Percentiles rank a stretch among this genome's conserved stretches.
phyloP scores from a whole-genome alignment of 2,113 vertebrate species.

The Catharus bicknelli region DNA sequence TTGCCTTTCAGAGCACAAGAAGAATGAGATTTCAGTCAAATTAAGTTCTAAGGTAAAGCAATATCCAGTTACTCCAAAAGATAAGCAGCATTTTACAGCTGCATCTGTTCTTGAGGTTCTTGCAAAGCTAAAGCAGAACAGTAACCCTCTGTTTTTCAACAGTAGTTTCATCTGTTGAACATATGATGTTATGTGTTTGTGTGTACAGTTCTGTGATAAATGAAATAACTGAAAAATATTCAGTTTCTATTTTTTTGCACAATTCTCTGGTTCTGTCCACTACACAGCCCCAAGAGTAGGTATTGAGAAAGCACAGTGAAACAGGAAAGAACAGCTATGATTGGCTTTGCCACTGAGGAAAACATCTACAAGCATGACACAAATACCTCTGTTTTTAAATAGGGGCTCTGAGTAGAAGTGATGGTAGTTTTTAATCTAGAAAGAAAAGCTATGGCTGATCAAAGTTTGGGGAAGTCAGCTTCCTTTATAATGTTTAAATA shows the following conservation, averaged over 20 bases:
- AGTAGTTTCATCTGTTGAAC: background rate
- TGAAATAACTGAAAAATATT: background rate
- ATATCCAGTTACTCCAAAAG: background rate
- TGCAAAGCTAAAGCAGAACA: background rate
- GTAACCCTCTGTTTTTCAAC: background rate
- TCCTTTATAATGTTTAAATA: background rate
- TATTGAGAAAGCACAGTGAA: background rate
- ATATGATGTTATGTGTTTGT: fast-evolving
- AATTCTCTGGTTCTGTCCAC: background rate
- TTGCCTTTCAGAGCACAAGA: background rate
- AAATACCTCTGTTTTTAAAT: background rate
- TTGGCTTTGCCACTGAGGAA: background rate
- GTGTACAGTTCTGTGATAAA: background rate
- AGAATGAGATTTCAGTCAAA: background rate
- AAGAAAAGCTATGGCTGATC: background rate
- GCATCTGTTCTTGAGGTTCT: background rate
- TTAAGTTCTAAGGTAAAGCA: background rate
- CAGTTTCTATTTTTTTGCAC: fast-evolving
- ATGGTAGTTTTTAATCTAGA: background rate
- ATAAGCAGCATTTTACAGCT: background rate
- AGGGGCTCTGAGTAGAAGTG: background rate
- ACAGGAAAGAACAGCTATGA: background rate
- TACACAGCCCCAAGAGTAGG: background rate
- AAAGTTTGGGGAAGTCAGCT: background rate
- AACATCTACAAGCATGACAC: background rate